These are phyloP conservation scores for Ceratina australensis DNA, from an alignment of 1,140 invertebrate species.

Conservation along the genomic window DNA sequence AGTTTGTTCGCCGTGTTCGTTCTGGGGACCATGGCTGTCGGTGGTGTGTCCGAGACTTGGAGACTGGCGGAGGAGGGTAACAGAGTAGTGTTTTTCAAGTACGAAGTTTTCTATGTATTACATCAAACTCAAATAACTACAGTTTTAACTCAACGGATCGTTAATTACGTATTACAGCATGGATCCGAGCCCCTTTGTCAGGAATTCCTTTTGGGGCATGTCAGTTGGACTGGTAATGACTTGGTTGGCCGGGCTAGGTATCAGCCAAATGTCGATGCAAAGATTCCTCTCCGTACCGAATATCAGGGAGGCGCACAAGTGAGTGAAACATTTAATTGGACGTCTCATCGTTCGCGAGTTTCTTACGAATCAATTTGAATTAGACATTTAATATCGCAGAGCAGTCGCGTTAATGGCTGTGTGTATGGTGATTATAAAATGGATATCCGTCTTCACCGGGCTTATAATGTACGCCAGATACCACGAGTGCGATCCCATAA, in stretches of 20 bases:
- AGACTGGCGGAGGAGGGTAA: slow-evolving; percentile 67
- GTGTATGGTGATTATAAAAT: slow-evolving; percentile 73
- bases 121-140: too few species aligned
- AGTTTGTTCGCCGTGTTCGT: slow-evolving; percentile 84
- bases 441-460: slow-evolving; percentile 74
- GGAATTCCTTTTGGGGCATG: slow-evolving; percentile 83
- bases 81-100: slow-evolving; percentile 72
- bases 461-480: slow-evolving; percentile 82
- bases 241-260: slow-evolving; percentile 82
- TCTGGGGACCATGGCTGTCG: slow-evolving; percentile 83
- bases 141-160: background rate
- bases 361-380: background rate
- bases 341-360: background rate
- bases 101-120: slow-evolving; percentile 4
- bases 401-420: slow-evolving; percentile 64
- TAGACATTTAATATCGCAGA: slow-evolving; percentile 47
- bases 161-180: slow-evolving; percentile 72
- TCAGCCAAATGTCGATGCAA: slow-evolving; percentile 84
- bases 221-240: slow-evolving; percentile 80
- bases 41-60: slow-evolving; percentile 80
- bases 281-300: slow-evolving; percentile 83
- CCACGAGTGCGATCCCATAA: slow-evolving; percentile 82
- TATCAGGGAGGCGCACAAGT: slow-evolving; percentile 79
- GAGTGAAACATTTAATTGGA: background rate
- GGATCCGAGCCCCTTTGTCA: slow-evolving; percentile 78